Evolutionary conservation across 2,888 invertebrate species (phyloP), one percentile per base, ranked within the genome.

Genomic region (Laspeyria flexula): DNA sequence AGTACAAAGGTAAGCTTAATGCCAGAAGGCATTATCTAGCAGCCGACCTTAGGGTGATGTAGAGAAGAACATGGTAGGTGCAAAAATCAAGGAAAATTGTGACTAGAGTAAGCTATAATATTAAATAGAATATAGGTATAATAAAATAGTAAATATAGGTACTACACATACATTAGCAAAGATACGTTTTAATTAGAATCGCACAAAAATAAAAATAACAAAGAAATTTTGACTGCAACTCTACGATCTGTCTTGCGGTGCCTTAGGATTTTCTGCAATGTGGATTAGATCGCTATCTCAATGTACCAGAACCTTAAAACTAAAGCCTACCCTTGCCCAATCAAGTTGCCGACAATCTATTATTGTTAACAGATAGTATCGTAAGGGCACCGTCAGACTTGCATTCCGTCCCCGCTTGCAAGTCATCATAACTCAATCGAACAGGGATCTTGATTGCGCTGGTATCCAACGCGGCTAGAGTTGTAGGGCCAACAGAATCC

Each of bases 401-500:
- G 61, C 75, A 75, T 75, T 73, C 75, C 71, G 56, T 53, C 47
- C 54, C 38, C 50, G 59, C 47, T 51, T 57, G 43, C 69, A 53
- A 73, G 73, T 73, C 78, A 70, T 79, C 78, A 76, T 82, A 80
- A 81, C 73, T 78, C 77, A 74, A 75, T 80, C 74, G 68, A 70
- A 67, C 71, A 66, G 55, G 54, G 74, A 81, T 81, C 81, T 79
- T 81, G 80, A 81, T 81, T 81, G 71, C 77, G 46, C 45, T 59
- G 57, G 55, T 45, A 43, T 45, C 60, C 51, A 33, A 56, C 54
- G 47, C 55, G 54, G 53, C 25, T n/a, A n/a, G n/a, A n/a, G n/a
- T n/a, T 60, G 67, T 59, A 66, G 12, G 15, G 66, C 46, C 23
- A 12, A 50, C 61, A 66, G 1, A 55, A 49, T 37, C 13, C 7